phyloP scores from a whole-genome alignment of 2,888 invertebrate genomes.

The Ryuthela nishihirai region DNA sequence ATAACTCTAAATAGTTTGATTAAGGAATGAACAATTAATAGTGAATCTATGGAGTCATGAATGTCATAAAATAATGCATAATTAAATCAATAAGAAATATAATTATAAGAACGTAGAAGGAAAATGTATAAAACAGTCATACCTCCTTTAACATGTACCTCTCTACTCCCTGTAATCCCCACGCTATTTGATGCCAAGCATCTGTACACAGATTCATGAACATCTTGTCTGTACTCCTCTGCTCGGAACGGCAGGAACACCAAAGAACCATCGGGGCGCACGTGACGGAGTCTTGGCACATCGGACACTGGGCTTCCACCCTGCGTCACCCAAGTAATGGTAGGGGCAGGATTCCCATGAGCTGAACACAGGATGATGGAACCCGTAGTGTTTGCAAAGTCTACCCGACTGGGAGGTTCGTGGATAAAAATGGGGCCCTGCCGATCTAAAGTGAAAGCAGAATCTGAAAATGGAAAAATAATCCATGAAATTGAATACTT shows the following conservation, averaged over 20 bases:
- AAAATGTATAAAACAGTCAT: too few relatives aligned
- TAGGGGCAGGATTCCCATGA: slow-evolving; percentile 38
- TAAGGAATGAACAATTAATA: too few relatives aligned
- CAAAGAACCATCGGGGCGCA: slow-evolving; percentile 28
- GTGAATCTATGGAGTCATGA: too few relatives aligned
- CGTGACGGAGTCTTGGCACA: slow-evolving; percentile 33
- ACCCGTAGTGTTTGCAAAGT: slow-evolving; percentile 40
- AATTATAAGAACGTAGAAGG: too few relatives aligned
- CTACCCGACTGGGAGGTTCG: slow-evolving; percentile 38
- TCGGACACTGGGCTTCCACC: slow-evolving; percentile 28
- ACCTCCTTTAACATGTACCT: slow-evolving; percentile 31
- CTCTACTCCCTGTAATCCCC: slow-evolving; percentile 18
- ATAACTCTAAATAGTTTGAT: too few relatives aligned
- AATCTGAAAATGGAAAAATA: too few relatives aligned
- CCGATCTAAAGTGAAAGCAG: too few relatives aligned
- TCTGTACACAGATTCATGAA: slow-evolving; percentile 26
- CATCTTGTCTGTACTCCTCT: slow-evolving; percentile 30
- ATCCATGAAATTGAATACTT: too few relatives aligned
- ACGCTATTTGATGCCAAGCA: slow-evolving; percentile 26
- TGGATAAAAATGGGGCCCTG: slow-evolving; percentile 37
- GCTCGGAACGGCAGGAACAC: slow-evolving; percentile 30
- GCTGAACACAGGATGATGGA: slow-evolving; percentile 37
- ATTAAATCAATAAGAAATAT: too few relatives aligned
- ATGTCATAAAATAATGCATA: too few relatives aligned
- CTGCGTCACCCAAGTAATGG: slow-evolving; percentile 35